Evolutionary conservation across 2,113 vertebrate genomes (phyloP).

Genomic region (Pteronura brasiliensis): DNA sequence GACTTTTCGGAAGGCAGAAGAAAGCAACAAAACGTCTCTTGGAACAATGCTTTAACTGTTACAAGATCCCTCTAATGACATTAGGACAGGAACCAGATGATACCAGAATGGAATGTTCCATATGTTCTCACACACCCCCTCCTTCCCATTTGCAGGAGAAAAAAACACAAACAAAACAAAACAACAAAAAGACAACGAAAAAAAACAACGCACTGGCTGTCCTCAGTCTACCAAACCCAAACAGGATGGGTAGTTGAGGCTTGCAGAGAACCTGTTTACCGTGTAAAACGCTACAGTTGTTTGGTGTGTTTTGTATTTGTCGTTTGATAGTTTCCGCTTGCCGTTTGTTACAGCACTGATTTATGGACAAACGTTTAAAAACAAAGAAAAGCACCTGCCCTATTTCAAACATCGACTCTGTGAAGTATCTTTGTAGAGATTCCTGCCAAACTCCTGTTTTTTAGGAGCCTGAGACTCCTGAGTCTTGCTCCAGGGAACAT

Average conservation of each 20-base stretch:
- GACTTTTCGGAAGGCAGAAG: neutral
- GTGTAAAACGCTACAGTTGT: neutral
- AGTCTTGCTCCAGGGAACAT: neutral
- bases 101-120: constrained; percentile 38
- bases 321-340: neutral
- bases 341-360: neutral
- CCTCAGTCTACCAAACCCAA: no score
- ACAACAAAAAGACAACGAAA: no score
- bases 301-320: neutral
- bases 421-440: neutral
- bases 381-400: neutral
- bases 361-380: neutral
- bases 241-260: neutral
- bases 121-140: constrained; percentile 5
- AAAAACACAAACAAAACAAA: neutral
- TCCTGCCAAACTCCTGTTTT: neutral
- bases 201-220: neutral
- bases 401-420: neutral
- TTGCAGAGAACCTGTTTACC: neutral
- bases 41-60: neutral
- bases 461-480: neutral
- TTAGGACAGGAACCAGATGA: neutral
- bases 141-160: neutral
- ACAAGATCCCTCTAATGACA: neutral
- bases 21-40: neutral